Evolutionary conservation across 2,797 vertebrate species (phyloP).

Genomic region (Trichosurus vulpecula): DNA sequence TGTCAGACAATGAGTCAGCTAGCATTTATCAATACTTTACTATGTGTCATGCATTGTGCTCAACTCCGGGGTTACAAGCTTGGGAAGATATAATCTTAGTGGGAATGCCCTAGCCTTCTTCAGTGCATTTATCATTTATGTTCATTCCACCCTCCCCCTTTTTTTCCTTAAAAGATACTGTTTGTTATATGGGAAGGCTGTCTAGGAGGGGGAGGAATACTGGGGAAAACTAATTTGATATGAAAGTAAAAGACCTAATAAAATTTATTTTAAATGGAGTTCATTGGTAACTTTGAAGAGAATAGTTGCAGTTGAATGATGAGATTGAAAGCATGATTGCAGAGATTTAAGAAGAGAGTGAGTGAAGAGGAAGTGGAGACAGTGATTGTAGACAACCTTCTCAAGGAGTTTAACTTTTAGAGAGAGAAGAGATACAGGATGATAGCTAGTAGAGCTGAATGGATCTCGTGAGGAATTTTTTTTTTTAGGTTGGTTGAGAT

Average conservation of each 20-base stretch:
- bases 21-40: neutral
- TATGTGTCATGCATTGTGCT: neutral
- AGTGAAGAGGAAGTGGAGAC: too few relatives aligned
- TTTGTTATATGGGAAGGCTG: too few relatives aligned
- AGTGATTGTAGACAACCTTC: neutral
- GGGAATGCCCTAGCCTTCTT: neutral
- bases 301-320: too few relatives aligned
- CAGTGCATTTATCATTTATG: neutral
- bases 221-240: too few relatives aligned
- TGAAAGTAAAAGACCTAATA: too few relatives aligned
- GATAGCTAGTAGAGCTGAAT: neutral
- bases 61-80: neutral
- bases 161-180: neutral
- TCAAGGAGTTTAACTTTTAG: neutral
- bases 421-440: neutral
- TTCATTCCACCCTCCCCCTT: neutral
- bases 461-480: neutral
- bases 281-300: too few relatives aligned
- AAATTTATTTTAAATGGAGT: too few relatives aligned
- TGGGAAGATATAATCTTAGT: neutral
- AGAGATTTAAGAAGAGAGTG: too few relatives aligned
- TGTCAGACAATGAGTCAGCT: neutral
- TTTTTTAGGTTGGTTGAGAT: too few relatives aligned
- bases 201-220: too few relatives aligned
- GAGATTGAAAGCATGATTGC: too few relatives aligned